Conservation (phyloP, 2,888 invertebrate genomes). For the Pseudanteris insignis region DNA sequence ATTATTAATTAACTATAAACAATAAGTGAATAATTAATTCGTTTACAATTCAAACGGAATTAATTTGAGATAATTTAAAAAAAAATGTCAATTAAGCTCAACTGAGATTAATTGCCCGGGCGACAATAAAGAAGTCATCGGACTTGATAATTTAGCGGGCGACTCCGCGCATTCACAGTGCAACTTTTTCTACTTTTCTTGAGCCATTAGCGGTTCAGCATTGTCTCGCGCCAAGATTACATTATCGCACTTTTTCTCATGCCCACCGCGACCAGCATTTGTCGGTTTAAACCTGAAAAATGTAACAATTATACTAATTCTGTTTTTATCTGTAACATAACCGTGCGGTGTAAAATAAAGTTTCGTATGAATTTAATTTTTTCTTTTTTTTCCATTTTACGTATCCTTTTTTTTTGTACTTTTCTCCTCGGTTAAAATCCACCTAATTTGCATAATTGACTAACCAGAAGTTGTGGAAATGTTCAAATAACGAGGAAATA, state of each 20-base stretch:
- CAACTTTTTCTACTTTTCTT: slow-evolving; percentile 28
- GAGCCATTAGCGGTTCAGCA: slow-evolving; percentile 32
- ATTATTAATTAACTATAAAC: too few relatives aligned
- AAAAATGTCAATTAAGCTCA: too few relatives aligned
- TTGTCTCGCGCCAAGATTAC: slow-evolving; percentile 37
- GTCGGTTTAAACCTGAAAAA: slow-evolving; percentile 22
- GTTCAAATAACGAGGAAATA: too few relatives aligned
- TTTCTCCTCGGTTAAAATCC: too few relatives aligned
- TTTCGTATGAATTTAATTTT: too few relatives aligned
- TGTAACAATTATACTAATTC: slow-evolving; percentile 35
- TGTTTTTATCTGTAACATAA: slow-evolving; percentile 7
- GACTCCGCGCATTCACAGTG: slow-evolving; percentile 15
- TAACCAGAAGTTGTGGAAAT: too few relatives aligned
- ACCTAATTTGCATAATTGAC: too few relatives aligned
- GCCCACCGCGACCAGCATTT: slow-evolving; percentile 20
- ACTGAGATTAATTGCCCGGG: slow-evolving; percentile 13
- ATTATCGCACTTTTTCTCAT: slow-evolving; percentile 30
- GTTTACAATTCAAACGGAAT: not conserved
- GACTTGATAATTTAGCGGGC: slow-evolving; percentile 17
- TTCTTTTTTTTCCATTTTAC: too few relatives aligned
- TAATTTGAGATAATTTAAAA: too few relatives aligned
- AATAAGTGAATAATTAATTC: too few relatives aligned
- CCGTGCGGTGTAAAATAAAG: too few relatives aligned
- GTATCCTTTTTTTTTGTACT: too few relatives aligned
- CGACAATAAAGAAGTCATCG: slow-evolving; percentile 9